Evolutionary conservation across 2,888 invertebrate species (phyloP), one percentile per base, ranked within the genome.

Genomic region (Leptinotarsa haldemani): DNA sequence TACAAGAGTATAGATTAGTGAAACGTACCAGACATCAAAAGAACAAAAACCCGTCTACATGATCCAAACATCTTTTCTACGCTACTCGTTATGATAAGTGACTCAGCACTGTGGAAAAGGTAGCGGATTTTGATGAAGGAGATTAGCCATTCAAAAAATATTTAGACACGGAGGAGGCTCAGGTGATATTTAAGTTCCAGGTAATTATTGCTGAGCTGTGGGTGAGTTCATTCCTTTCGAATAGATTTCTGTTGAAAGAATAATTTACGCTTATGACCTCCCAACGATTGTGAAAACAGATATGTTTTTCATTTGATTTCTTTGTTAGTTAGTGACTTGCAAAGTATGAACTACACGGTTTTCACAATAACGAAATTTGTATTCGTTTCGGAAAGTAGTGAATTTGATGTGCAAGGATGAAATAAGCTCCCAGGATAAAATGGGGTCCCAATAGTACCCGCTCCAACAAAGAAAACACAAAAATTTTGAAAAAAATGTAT

Each of bases 71-170:
- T 76, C 73, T 58, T 75, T 68, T 67, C 72, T 70, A 81, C 70
- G 48, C 61, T 22, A 50, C 81, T 84, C 84, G 82, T 84, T 83
- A 84, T 78, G 79, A 80, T 75, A 80, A 76, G 75, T 84, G 83
- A 84, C 76, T 81, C 79, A 80, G 83, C 84, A 76, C 65, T 77
- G 79, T 80, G 67, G 52, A 70, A 71, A 73, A 71, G 73, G 66
- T 53, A 40, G 56, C 73, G 68, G 65, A 72, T 74, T 74, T 58
- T 72, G 75, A 73, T 69, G 71, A 53, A 67, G 71, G 61, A 79
- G 77, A 82, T 82, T 82, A 80, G 82, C 82, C 77, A 82, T 81
- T 82, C 83, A 79, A 82, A 82, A 81, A 83, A 82, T 83, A 82
- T 84, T 84, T 83, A 81, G 83, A 83, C 83, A 79, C 77, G 76